Conservation (phyloP, 2,797 vertebrate genomes). For the Podarcis siculus region DNA sequence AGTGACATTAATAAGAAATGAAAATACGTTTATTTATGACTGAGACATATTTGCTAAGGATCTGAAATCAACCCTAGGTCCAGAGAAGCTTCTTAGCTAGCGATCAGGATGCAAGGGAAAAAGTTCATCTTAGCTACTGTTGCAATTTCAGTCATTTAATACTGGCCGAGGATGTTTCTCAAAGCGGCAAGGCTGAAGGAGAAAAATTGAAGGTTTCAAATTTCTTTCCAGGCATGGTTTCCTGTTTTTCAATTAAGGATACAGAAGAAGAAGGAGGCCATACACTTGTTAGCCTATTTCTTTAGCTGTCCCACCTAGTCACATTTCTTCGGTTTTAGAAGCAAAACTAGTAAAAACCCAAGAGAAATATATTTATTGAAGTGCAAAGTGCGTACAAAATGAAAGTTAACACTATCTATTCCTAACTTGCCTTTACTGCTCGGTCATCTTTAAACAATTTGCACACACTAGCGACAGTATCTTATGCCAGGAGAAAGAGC, state of each 20-base stretch:
- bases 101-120: background rate
- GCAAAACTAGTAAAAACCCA: background rate
- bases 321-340: conserved; percentile 6
- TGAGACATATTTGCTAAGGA: conserved; percentile 27
- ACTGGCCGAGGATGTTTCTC: conserved; percentile 20
- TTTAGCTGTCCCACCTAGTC: conserved; percentile 23
- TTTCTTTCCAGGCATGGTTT: conserved; percentile 66
- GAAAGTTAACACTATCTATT: conserved; percentile 27
- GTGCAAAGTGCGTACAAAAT: conserved; percentile 19
- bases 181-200: conserved; percentile 48
- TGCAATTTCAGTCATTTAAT: conserved; percentile 52
- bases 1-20: background rate
- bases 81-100: background rate
- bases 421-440: conserved; percentile 56
- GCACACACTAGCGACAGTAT: conserved; percentile 30
- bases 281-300: conserved; percentile 10
- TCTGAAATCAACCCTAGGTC: conserved; percentile 24
- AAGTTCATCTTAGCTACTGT: background rate
- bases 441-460: conserved; percentile 62
- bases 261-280: conserved; percentile 47
- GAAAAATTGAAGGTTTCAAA: conserved; percentile 60
- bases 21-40: conserved; percentile 9
- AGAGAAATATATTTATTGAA: background rate
- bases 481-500: conserved; percentile 58
- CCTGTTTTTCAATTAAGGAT: conserved; percentile 65